Evolutionary conservation across 2,113 vertebrate genomes (phyloP).

Genomic region (Neolamprologus devosi): DNA sequence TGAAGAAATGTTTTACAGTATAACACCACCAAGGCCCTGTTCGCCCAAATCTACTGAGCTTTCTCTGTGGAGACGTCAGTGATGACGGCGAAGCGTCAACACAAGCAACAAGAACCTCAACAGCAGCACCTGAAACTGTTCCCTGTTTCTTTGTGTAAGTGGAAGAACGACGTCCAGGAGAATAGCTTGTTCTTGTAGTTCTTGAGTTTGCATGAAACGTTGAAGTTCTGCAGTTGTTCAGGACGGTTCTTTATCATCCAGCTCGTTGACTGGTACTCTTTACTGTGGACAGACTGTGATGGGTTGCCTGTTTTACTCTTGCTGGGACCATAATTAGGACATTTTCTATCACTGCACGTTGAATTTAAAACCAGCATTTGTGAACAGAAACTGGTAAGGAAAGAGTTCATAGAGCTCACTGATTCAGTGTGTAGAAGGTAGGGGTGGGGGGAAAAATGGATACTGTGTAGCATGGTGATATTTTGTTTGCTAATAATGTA

Average conservation of each 20-base stretch:
- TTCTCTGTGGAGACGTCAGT: rapidly evolving
- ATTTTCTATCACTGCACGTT: background rate
- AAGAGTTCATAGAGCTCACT: background rate
- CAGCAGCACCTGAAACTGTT: background rate
- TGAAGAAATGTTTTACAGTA: background rate
- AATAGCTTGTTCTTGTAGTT: background rate
- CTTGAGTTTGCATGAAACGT: background rate
- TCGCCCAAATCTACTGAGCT: background rate
- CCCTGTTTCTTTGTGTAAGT: background rate
- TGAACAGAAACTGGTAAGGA: background rate
- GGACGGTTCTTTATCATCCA: background rate
- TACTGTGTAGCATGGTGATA: rapidly evolving
- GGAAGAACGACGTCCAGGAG: background rate
- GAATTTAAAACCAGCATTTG: background rate
- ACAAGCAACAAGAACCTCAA: background rate
- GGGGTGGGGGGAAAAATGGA: rapidly evolving
- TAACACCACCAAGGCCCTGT: background rate
- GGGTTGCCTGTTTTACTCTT: background rate
- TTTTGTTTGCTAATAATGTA: no score
- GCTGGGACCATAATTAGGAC: background rate
- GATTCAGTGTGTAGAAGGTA: background rate
- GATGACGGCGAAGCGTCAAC: background rate
- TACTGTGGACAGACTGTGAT: background rate
- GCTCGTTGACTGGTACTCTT: background rate
- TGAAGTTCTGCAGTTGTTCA: background rate